phyloP scores from a whole-genome alignment of 2,797 vertebrate species.

The Ammospiza maritima region DNA sequence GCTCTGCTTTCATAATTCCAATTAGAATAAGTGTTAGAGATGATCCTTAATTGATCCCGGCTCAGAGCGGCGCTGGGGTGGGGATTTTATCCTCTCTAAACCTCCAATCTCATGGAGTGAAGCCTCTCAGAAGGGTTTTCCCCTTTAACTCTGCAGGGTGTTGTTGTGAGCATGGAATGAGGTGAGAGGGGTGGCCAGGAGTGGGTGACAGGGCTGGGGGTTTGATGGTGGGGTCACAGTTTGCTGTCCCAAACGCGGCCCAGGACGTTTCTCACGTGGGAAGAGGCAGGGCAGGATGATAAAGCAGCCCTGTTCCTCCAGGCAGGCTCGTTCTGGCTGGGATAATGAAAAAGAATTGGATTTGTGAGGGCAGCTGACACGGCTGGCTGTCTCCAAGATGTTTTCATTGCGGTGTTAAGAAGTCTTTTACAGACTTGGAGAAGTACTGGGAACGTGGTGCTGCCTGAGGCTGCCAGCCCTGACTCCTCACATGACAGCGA shows the following conservation, averaged over 20 bases:
- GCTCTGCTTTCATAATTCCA: not conserved
- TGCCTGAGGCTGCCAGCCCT: not conserved
- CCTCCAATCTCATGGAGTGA: not conserved
- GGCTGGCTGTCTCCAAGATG: not conserved
- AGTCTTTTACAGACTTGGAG: not conserved
- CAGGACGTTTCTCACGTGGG: not conserved
- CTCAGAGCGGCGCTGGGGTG: not conserved
- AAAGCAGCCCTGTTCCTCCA: not conserved
- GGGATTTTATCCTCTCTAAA: not conserved
- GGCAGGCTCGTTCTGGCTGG: slow-evolving; percentile 1
- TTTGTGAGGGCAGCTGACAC: slow-evolving; percentile 13
- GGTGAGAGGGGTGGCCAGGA: not conserved
- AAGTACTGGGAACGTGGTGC: not conserved
- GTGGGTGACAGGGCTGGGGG: not conserved
- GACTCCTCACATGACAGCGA: not conserved
- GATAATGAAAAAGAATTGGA: slow-evolving; percentile 42
- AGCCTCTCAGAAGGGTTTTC: not conserved
- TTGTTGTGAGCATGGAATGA: accelerated
- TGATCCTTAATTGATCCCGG: not conserved
- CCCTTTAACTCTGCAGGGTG: not conserved
- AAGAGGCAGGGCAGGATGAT: not conserved
- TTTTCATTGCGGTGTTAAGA: not conserved
- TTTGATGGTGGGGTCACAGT: not conserved
- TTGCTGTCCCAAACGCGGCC: not conserved
- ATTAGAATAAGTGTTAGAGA: not conserved